phyloP scores from a whole-genome alignment of 1,140 invertebrate species.

The Temnothorax curvispinosus region DNA sequence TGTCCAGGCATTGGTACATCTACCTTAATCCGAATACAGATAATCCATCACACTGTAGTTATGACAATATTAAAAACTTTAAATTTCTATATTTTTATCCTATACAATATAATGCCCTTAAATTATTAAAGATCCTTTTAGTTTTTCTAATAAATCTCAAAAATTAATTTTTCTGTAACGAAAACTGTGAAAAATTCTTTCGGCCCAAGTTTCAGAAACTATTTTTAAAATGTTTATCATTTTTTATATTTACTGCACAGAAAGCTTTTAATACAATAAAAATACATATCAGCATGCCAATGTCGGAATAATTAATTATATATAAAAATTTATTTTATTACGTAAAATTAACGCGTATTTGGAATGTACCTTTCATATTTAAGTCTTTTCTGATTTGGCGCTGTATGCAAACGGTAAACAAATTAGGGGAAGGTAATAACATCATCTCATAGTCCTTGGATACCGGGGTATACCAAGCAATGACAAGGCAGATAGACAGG shows the following conservation, averaged over 20 bases:
- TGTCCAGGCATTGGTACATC: too few species aligned
- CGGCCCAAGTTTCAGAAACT: not conserved
- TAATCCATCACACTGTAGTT: not conserved
- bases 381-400: not conserved
- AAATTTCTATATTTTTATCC: not conserved
- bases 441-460: not conserved
- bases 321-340: not conserved
- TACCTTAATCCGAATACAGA: not conserved
- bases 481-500: not conserved
- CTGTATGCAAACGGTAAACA: not conserved
- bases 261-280: not conserved
- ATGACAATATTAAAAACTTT: conserved; percentile 9
- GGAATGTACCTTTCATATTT: not conserved
- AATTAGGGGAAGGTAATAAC: not conserved
- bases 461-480: not conserved
- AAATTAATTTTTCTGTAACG: not conserved
- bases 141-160: not conserved
- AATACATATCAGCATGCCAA: not conserved
- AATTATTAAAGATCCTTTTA: not conserved
- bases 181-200: not conserved
- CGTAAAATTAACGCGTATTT: not conserved
- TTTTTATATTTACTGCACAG: not conserved
- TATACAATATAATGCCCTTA: not conserved
- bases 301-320: not conserved
- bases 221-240: not conserved